Evolutionary conservation across 1,140 invertebrate species (phyloP).

Genomic region (Ceratina australensis): DNA sequence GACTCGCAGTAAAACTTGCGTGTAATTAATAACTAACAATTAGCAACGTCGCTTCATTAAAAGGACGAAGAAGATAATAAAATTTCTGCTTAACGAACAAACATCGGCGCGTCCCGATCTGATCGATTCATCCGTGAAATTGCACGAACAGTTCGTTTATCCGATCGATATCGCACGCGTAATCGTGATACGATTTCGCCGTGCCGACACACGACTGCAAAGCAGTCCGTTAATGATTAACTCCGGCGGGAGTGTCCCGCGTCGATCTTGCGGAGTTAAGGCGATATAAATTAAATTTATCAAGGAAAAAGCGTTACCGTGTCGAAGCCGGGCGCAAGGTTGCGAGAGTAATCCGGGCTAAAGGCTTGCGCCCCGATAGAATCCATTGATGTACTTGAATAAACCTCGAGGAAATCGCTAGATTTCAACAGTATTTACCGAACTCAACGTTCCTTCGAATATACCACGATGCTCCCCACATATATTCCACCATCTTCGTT

Average conservation of each 20-base stretch:
- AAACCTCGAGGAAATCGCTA: constrained; percentile 20
- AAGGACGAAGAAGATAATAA: no score
- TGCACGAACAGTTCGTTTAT: background rate
- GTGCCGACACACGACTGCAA: background rate
- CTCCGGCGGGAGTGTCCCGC: constrained; percentile 9
- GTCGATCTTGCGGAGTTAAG: constrained; percentile 8
- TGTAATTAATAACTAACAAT: constrained; percentile 7
- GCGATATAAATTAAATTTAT: constrained; percentile 66
- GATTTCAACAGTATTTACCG: constrained; percentile 15
- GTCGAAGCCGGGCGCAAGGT: constrained; percentile 33
- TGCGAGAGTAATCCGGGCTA: constrained; percentile 16
- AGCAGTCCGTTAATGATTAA: constrained; percentile 45
- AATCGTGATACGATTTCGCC: background rate
- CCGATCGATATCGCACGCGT: constrained; percentile 17
- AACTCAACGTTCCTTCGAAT: background rate
- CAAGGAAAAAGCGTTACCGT: constrained; percentile 64
- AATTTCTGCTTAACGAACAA: constrained; percentile 13
- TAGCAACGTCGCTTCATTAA: background rate
- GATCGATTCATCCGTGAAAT: background rate
- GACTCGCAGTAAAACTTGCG: background rate
- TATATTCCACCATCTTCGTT: no score
- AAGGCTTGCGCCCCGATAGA: constrained; percentile 33
- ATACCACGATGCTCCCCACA: background rate
- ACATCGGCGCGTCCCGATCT: background rate
- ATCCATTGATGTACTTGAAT: constrained; percentile 41